phyloP scores from a whole-genome alignment of 1,140 invertebrate species.

The Phthorimaea operculella region DNA sequence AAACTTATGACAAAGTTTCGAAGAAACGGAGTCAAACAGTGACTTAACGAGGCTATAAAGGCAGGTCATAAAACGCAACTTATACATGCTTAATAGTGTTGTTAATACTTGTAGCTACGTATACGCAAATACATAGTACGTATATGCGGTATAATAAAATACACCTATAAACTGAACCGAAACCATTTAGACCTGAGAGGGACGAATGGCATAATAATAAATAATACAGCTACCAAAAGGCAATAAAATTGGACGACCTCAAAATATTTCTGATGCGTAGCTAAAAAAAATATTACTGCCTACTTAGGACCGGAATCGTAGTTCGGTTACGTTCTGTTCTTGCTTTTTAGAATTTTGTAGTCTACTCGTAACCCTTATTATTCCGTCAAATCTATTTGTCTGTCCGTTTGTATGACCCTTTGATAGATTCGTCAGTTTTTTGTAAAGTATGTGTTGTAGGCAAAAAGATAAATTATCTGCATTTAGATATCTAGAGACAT shows the following conservation, averaged over 20 bases:
- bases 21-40: not conserved
- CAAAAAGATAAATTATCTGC: no score
- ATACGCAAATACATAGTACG: not conserved
- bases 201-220: slow-evolving; percentile 5
- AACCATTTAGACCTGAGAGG: slow-evolving; percentile 2
- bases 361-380: no score
- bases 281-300: no score
- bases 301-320: no score
- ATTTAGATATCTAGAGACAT: no score
- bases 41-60: slow-evolving; percentile 20
- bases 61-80: slow-evolving; percentile 16
- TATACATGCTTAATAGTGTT: slow-evolving; percentile 18
- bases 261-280: not conserved
- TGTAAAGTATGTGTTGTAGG: no score
- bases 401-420: no score
- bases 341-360: no score
- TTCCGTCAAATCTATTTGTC: no score
- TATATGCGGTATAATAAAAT: slow-evolving; percentile 3
- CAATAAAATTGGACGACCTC: slow-evolving; percentile 1
- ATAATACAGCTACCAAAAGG: slow-evolving; percentile 4
- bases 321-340: no score
- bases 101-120: slow-evolving; percentile 1
- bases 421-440: no score
- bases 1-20: slow-evolving; percentile 1
- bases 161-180: slow-evolving; percentile 2